phyloP scores from a whole-genome alignment of 2,113 vertebrate species.

The Lonchura striata region DNA sequence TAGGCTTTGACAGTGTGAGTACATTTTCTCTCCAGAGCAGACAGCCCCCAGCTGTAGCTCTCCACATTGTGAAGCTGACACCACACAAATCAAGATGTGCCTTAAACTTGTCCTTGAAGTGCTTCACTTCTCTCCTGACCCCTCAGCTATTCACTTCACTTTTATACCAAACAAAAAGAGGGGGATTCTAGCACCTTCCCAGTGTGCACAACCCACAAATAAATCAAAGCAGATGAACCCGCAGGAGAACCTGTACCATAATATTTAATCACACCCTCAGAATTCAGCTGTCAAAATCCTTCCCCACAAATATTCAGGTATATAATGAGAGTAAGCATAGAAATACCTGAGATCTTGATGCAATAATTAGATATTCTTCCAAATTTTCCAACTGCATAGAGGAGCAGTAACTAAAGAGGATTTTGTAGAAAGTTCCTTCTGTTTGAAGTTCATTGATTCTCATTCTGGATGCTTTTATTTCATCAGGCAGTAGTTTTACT shows the following conservation, averaged over 20 bases:
- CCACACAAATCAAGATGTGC: conserved; percentile 2
- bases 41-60: conserved; percentile 22
- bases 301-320: background rate
- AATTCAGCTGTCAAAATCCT: background rate
- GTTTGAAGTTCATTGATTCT: background rate
- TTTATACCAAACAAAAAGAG: background rate
- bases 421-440: background rate
- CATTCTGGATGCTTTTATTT: background rate
- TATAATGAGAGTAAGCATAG: background rate
- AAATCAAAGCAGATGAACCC: background rate
- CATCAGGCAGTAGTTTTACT: background rate
- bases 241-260: background rate
- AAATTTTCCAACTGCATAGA: background rate
- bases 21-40: conserved; percentile 22
- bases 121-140: background rate
- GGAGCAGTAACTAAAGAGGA: background rate
- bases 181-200: background rate
- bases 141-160: background rate
- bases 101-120: conserved; percentile 20
- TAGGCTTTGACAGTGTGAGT: conserved; percentile 15
- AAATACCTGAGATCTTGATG: background rate
- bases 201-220: background rate
- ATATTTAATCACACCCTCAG: background rate
- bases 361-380: background rate
- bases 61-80: conserved; percentile 14